Conservation (phyloP, 2,888 invertebrate genomes). For the Hemaris fuciformis region DNA sequence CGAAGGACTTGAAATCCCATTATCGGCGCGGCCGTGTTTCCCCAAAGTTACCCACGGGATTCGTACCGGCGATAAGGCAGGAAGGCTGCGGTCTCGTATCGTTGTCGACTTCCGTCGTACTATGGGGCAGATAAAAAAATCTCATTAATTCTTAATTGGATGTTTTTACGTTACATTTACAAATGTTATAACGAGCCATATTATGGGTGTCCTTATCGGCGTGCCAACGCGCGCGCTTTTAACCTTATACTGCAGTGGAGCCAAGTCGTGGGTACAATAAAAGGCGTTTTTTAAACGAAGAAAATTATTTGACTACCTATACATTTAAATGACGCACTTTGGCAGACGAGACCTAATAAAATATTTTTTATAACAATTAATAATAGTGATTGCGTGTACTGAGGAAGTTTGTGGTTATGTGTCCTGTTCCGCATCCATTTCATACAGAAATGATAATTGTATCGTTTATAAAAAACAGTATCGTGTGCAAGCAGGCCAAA, state of each 20-base stretch:
- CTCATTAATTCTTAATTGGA: conserved; percentile 8
- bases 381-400: not conserved
- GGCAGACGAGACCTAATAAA: not conserved
- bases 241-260: not conserved
- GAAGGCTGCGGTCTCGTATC: conserved; percentile 36
- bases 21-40: conserved; percentile 23
- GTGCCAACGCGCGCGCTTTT: not conserved
- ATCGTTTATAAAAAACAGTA: not conserved
- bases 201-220: not conserved
- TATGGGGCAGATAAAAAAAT: conserved; percentile 19
- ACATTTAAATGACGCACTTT: too few species aligned
- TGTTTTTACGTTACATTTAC: conserved; percentile 6
- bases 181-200: not conserved
- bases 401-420: not conserved
- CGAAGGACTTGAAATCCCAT: conserved; percentile 10
- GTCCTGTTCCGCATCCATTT: not conserved
- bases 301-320: too few species aligned
- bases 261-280: too few species aligned
- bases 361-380: not conserved
- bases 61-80: conserved; percentile 28
- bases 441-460: not conserved
- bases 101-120: conserved; percentile 26
- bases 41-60: conserved; percentile 22
- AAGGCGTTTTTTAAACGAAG: not conserved
- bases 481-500: too few species aligned